Percentiles rank a stretch among this genome's conserved stretches.
phyloP scores from a whole-genome alignment of 2,113 vertebrate genomes.

The Protobothrops flavoviridis region DNA sequence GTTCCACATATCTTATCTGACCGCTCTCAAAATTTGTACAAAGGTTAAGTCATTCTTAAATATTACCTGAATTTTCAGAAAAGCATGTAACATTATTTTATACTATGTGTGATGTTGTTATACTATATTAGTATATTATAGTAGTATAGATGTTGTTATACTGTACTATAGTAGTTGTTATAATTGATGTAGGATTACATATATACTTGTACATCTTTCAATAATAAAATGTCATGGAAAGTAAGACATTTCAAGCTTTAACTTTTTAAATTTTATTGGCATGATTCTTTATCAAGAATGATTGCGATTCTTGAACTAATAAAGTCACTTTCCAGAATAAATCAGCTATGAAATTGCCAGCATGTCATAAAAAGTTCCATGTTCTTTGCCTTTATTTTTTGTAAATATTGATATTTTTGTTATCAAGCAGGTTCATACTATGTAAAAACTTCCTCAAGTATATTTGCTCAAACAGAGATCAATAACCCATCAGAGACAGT shows the following conservation, averaged over 20 bases:
- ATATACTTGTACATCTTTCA: conserved; percentile 66
- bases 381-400: conserved; percentile 22
- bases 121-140: conserved; percentile 74
- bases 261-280: conserved; percentile 66
- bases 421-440: conserved; percentile 43
- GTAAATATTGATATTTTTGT: conserved; percentile 36
- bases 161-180: conserved; percentile 71
- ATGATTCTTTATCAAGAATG: conserved; percentile 69
- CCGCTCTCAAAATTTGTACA: conserved; percentile 67
- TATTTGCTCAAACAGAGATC: conserved; percentile 28
- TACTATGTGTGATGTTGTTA: conserved; percentile 75
- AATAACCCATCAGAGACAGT: conserved; percentile 2
- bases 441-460: conserved; percentile 33
- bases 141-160: conserved; percentile 75
- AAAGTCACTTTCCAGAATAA: conserved; percentile 73
- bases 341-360: conserved; percentile 69
- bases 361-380: conserved; percentile 57
- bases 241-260: conserved; percentile 64
- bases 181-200: conserved; percentile 67
- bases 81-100: conserved; percentile 79
- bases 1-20: conserved; percentile 56
- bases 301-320: conserved; percentile 63
- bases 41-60: conserved; percentile 77
- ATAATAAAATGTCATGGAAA: conserved; percentile 53
- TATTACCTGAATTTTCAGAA: conserved; percentile 76